Base-by-base conservation (phyloP, 2,797 vertebrate genomes). In the Numenius phaeopus region DNA sequence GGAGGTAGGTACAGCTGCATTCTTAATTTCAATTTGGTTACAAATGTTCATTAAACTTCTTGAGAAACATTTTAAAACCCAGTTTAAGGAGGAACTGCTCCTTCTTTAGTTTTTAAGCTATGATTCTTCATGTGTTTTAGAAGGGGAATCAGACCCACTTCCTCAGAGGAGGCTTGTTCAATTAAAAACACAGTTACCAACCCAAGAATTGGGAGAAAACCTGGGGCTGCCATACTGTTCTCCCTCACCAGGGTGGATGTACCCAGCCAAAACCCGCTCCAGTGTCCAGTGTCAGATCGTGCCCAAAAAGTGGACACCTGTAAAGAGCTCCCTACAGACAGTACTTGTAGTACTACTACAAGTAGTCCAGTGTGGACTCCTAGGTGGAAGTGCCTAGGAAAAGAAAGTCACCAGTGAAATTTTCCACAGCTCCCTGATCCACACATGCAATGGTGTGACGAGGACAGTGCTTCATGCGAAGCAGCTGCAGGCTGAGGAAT, bases 391-490 rank as follows among this genome's bases (percentile, higher is more conserved):
- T 54, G 59, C 11, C 32, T 32, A 55, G 29, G 52, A 55, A 47
- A 6, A 17, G 23, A 52, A 83, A 80, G 13, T 59, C 34, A 75
- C 4, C 17, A 34, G 9, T 9, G 62, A 58, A 5, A 21, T 37
- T 57, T 87, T 84, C 4, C 32, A 77, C 34, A 62, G 42, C 29
- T 42, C 24, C 42, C 27, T 69, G 37, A 27, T 32, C 57, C 52
- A 29, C 11, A 21, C 2, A 2, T 0, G 0, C 30, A 14, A 22
- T 14, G 8, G 9, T 50, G 21, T n/a, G 58, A 42, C 4, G 4
- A 78, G 37, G 40, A 52, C 1, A 8, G 39, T 24, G 24, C 30
- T 89, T 26, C 29, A 46, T 19, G 13, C 1, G 4, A 79, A 75
- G 50, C 32, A 92, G 67, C 66, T 77, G 49, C 44, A 79, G 39